phyloP scores from a whole-genome alignment of 2,113 vertebrate species.

The Colinus virginianus region DNA sequence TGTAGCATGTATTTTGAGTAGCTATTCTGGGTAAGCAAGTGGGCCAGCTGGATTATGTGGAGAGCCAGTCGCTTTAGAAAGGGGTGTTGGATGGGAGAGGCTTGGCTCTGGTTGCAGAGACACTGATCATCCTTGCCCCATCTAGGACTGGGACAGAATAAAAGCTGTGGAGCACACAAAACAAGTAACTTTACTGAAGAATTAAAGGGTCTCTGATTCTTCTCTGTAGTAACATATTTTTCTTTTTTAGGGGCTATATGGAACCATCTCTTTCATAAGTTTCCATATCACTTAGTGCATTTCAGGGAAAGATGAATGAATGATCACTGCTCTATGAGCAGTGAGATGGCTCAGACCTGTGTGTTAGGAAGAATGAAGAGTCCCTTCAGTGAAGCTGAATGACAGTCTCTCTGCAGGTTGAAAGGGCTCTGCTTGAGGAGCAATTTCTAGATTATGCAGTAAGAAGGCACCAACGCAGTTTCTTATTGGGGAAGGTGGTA shows the following conservation, averaged over 20 bases:
- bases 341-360: neutral
- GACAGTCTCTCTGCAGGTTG: neutral
- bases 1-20: neutral
- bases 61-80: fast-evolving
- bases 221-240: neutral
- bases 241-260: neutral
- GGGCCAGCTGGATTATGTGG: neutral
- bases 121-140: neutral
- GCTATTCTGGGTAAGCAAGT: neutral
- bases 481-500: neutral
- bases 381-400: neutral
- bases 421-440: neutral
- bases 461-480: neutral
- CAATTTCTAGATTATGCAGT: neutral
- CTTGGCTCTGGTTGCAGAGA: neutral
- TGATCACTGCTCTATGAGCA: neutral
- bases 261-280: neutral
- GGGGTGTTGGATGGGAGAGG: too few species aligned
- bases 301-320: neutral
- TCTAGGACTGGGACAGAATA: fast-evolving
- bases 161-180: neutral
- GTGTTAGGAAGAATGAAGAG: neutral
- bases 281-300: neutral
- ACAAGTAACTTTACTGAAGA: neutral
- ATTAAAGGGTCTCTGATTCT: neutral